phyloP scores from a whole-genome alignment of 2,113 vertebrate species.

The Arvicanthis niloticus region DNA sequence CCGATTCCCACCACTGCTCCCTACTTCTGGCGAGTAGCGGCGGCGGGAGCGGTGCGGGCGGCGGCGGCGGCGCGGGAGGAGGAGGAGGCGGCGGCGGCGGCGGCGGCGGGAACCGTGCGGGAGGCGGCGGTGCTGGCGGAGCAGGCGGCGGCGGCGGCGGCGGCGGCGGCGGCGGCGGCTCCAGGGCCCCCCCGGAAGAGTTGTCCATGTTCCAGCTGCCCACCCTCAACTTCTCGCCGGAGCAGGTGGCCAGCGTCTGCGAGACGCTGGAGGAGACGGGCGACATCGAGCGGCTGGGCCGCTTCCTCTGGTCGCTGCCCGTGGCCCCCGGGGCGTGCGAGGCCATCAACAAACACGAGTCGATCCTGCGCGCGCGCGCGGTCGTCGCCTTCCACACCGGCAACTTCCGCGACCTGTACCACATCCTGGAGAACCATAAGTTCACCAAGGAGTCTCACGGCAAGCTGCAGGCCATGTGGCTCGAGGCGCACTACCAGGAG shows the following conservation, averaged over 20 bases:
- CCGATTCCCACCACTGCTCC: slow-evolving; percentile 93
- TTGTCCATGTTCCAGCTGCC: slow-evolving; percentile 99
- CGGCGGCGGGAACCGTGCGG: slow-evolving; percentile 82
- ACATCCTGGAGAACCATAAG: slow-evolving; percentile 99
- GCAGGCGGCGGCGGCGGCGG: slow-evolving; percentile 88
- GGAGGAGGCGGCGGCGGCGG: slow-evolving; percentile 89
- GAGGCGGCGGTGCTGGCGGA: slow-evolving; percentile 92
- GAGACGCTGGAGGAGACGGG: slow-evolving; percentile 99
- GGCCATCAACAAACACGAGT: slow-evolving; percentile 99
- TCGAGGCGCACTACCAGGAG: slow-evolving; percentile 99
- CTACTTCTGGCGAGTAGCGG: slow-evolving; percentile 95
- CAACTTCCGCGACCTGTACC: slow-evolving; percentile 99
- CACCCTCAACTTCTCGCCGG: slow-evolving; percentile 99
- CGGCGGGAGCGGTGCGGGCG: slow-evolving; percentile 85
- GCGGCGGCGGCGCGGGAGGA: slow-evolving; percentile 87
- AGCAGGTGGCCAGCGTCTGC: slow-evolving; percentile 99
- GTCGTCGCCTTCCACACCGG: slow-evolving; percentile 99
- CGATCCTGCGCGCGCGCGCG: slow-evolving; percentile 98
- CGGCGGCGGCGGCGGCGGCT: slow-evolving; percentile 86
- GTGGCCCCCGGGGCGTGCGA: slow-evolving; percentile 99
- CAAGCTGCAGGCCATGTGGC: slow-evolving; percentile 99
- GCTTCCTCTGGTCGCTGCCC: slow-evolving; percentile 99
- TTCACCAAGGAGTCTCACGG: slow-evolving; percentile 99
- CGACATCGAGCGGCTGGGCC: slow-evolving; percentile 99
- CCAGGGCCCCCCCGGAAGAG: slow-evolving; percentile 97